Percentiles rank a stretch among this genome's conserved stretches.
These are phyloP conservation scores for Baronia brevicornis DNA, from an alignment of 2,888 invertebrate species.

Conservation along the genomic window DNA sequence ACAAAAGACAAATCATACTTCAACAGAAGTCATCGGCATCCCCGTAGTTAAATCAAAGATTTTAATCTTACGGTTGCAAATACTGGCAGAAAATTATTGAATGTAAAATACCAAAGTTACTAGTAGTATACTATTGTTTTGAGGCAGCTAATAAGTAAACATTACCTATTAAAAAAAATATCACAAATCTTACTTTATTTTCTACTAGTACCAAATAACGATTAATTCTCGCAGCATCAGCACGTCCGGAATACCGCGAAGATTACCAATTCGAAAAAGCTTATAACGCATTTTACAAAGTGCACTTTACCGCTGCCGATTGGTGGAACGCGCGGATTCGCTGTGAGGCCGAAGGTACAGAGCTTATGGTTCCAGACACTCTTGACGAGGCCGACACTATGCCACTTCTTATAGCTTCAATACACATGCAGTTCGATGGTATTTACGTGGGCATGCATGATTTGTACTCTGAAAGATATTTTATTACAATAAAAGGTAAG, in stretches of 20 bases:
- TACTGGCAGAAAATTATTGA: too few species aligned
- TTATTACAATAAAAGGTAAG: slow-evolving; percentile 36
- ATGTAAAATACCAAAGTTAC: too few species aligned
- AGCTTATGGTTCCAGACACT: slow-evolving; percentile 33
- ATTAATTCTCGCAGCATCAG: slow-evolving; percentile 23
- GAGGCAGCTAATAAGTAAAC: too few species aligned
- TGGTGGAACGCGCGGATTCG: slow-evolving; percentile 36
- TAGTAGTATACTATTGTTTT: too few species aligned
- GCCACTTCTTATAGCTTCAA: slow-evolving; percentile 30
- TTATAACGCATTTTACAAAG: slow-evolving; percentile 39
- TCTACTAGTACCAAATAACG: not conserved
- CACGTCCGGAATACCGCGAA: slow-evolving; percentile 34
- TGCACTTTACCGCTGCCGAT: slow-evolving; percentile 27
- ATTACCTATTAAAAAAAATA: not conserved
- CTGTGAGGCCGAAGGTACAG: slow-evolving; percentile 37
- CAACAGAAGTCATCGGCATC: too few species aligned
- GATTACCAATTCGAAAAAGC: slow-evolving; percentile 42
- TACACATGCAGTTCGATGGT: slow-evolving; percentile 30
- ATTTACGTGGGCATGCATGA: slow-evolving; percentile 41
- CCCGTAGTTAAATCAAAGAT: too few species aligned
- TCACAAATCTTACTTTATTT: not conserved
- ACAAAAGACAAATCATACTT: too few species aligned
- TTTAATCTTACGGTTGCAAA: too few species aligned
- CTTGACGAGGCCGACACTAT: slow-evolving; percentile 40
- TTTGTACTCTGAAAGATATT: slow-evolving; percentile 36